These are phyloP conservation scores for Rutilus rutilus DNA, from an alignment of 2,113 vertebrate genomes.

Conservation along the genomic window DNA sequence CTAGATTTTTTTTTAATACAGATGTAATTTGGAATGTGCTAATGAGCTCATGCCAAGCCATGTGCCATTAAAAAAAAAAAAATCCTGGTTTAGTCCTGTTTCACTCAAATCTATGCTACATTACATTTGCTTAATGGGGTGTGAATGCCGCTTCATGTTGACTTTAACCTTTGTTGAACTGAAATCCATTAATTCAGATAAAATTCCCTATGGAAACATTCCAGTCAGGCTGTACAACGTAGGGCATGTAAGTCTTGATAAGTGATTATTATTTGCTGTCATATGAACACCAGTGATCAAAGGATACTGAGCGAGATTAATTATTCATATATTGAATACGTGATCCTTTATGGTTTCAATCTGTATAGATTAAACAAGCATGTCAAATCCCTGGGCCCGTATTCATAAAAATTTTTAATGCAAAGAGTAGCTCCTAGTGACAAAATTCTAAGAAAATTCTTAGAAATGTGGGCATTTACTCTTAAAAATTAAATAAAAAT, in stretches of 20 bases:
- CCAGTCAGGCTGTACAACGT: not conserved
- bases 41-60: not conserved
- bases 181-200: constrained; percentile 9
- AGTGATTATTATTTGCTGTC: not conserved
- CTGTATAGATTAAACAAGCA: not conserved
- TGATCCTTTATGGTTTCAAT: not conserved
- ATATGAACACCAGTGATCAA: not conserved
- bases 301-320: constrained; percentile 2
- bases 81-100: too few relatives aligned
- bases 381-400: not conserved
- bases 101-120: too few relatives aligned
- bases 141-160: not conserved
- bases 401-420: too few relatives aligned
- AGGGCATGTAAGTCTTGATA: not conserved
- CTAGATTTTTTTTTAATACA: not conserved
- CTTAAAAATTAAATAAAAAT: too few relatives aligned
- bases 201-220: not conserved
- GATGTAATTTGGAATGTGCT: not conserved
- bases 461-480: too few relatives aligned
- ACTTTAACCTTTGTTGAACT: not conserved
- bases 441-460: too few relatives aligned
- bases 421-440: too few relatives aligned
- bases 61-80: not conserved
- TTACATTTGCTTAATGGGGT: not conserved
- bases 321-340: constrained; percentile 5